Base-by-base conservation (phyloP, 2,113 vertebrate genomes). In the Chaetops frenatus region DNA sequence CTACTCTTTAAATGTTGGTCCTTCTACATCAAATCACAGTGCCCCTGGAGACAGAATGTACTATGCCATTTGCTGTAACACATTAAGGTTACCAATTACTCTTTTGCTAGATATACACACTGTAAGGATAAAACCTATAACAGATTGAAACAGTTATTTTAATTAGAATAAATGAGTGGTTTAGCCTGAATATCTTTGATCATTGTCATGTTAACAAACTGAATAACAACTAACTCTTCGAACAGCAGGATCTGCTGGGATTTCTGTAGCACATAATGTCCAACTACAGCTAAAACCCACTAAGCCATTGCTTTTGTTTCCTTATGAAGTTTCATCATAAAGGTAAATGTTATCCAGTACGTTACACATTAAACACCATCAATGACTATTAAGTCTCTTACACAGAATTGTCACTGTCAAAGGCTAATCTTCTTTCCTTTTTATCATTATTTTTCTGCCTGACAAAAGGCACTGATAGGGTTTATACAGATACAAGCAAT, bases 81-180 rank as follows among this genome's bases (percentile, higher is more conserved):
- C 89, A 89, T 88, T 92, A 77, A 94, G 36, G 70, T 88, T 94
- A 88, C 29, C 83, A 90, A 86, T 91, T 88, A 91, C 48, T 94
- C 54, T 81, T 88, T 77, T 89, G 21, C 44, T 76, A 91, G 57
- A 66, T 85, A 84, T 42, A 70, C 27, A 85, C 47, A 72, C 35
- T 92, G 27, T 87, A 94, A 97, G 82, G 80, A 96, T 88, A 96
- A 97, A 97, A 97, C 86, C 90, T 62, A 17, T 78, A 95, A 97
- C 78, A 97, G 86, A 95, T 90, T 73, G n/a, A 88, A 96, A 92
- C 80, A 95, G 85, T 96, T 97, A 87, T 95, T 97, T 97, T 96
- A 97, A 97, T 97, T 98, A 95, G 97, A 97, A 96, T 91, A 97
- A 97, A 97, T 95, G 90, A 96, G 84, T 90, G 73, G 69, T 96